Evolutionary conservation across 1,140 invertebrate species (phyloP).

Genomic region (Drosophila nebulosa): DNA sequence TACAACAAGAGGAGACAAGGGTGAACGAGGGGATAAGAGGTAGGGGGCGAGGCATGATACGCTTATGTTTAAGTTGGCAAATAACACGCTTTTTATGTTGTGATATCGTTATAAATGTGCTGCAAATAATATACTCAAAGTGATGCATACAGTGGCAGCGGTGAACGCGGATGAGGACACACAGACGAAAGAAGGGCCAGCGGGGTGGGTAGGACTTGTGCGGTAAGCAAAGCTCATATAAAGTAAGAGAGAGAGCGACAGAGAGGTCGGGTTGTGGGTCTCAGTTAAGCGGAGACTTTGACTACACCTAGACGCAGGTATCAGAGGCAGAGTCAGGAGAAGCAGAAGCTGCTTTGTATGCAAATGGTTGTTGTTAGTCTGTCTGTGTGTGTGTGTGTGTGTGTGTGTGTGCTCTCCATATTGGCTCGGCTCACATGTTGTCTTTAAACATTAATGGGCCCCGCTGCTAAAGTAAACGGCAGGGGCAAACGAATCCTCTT

Average conservation of each 20-base stretch:
- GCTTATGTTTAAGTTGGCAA: constrained; percentile 20
- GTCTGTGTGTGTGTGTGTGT: neutral
- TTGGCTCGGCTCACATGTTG: constrained; percentile 37
- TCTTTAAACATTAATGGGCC: constrained; percentile 51
- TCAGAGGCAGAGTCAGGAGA: neutral
- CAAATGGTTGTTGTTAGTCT: neutral
- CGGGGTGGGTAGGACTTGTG: neutral
- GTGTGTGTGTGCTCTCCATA: constrained; percentile 17
- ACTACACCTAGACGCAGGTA: neutral
- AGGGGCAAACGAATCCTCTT: too few species aligned
- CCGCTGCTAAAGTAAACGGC: too few species aligned
- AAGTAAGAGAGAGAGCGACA: neutral
- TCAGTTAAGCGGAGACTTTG: neutral
- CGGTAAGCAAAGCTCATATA: neutral
- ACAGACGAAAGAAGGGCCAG: too few species aligned
- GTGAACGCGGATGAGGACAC: neutral
- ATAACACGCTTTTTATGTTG: constrained; percentile 20
- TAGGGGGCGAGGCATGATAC: neutral
- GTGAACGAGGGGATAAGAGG: too few species aligned
- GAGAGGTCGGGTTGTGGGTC: neutral
- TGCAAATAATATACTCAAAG: constrained; percentile 23
- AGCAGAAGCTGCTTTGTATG: constrained; percentile 2
- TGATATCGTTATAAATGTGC: constrained; percentile 20
- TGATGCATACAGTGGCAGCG: constrained; percentile 4
- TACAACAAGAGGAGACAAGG: neutral